A percentile compares a stretch with the other conserved stretches of the same genome.
phyloP scores from a whole-genome alignment of 2,797 vertebrate species.

The Poeciliopsis infans region DNA sequence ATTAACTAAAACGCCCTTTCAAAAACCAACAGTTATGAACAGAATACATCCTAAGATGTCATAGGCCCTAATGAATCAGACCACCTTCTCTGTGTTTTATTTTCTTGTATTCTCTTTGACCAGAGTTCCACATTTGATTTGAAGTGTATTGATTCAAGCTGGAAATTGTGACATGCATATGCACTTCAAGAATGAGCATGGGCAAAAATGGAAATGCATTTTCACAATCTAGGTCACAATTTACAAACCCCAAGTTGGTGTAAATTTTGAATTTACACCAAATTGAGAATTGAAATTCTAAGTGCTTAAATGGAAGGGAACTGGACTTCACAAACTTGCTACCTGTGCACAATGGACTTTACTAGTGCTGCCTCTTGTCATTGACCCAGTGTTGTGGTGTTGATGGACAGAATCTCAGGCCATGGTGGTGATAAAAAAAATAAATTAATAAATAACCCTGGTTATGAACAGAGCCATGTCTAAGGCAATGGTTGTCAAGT shows the following conservation, averaged over 20 bases:
- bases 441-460: too few species aligned
- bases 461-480: neutral
- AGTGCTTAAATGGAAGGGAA: neutral
- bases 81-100: slow-evolving; percentile 51
- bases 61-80: slow-evolving; percentile 74
- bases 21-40: slow-evolving; percentile 68
- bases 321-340: neutral
- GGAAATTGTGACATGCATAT: slow-evolving; percentile 42
- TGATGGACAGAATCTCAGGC: neutral
- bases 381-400: neutral
- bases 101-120: slow-evolving; percentile 60
- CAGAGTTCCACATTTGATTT: slow-evolving; percentile 75
- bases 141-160: slow-evolving; percentile 68
- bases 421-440: neutral
- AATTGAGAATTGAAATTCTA: neutral
- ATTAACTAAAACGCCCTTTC: slow-evolving; percentile 73
- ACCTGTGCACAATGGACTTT: neutral
- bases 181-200: slow-evolving; percentile 29
- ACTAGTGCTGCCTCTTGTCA: neutral
- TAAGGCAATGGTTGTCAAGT: neutral
- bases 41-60: slow-evolving; percentile 69
- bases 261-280: neutral
- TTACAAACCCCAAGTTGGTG: slow-evolving; percentile 11
- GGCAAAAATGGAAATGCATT: slow-evolving; percentile 37
- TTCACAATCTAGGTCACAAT: slow-evolving; percentile 21